Conservation (phyloP, 2,113 vertebrate species). For the Dicrurus megarhynchus region DNA sequence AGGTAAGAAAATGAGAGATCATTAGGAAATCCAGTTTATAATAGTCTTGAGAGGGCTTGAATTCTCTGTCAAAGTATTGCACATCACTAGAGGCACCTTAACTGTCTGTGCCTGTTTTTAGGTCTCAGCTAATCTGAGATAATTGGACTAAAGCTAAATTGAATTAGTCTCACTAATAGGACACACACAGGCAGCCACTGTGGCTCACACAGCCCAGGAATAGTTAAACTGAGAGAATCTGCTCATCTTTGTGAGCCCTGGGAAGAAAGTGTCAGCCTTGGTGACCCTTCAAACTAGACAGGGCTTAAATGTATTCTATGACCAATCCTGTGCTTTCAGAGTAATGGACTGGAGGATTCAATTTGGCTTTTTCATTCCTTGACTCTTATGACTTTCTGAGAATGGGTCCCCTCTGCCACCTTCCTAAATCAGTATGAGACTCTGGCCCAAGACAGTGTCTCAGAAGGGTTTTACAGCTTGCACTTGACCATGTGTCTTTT, state of each 20-base stretch:
- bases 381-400: background rate
- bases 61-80: background rate
- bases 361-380: background rate
- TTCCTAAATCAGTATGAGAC: background rate
- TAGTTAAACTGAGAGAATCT: background rate
- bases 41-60: background rate
- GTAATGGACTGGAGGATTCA: background rate
- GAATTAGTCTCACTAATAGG: background rate
- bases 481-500: background rate
- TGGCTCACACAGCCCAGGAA: background rate
- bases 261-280: background rate
- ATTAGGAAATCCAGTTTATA: background rate
- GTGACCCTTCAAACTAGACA: background rate
- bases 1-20: background rate
- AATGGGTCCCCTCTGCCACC: background rate
- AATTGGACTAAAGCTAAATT: conserved; percentile 18
- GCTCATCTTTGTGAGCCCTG: background rate
- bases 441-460: rapidly evolving
- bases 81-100: background rate
- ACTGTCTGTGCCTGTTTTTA: background rate
- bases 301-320: background rate
- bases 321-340: background rate
- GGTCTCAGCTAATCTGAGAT: background rate
- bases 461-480: background rate
- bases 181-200: background rate